These are phyloP conservation scores for Lates japonicus DNA, from an alignment of 2,797 vertebrate species.

Conservation along the genomic window DNA sequence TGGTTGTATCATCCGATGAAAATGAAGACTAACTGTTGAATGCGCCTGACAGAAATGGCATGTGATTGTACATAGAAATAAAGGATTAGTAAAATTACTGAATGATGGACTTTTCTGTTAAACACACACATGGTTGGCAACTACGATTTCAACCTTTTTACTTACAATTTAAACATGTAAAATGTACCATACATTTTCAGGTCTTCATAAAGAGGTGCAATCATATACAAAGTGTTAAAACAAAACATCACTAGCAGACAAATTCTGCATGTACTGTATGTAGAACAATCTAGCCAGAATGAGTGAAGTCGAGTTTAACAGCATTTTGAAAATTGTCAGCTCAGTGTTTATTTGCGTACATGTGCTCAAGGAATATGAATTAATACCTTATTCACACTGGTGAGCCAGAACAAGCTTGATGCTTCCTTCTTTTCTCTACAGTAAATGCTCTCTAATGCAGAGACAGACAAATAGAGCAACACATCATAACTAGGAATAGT, in stretches of 20 bases:
- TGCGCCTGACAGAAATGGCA: conserved; percentile 5
- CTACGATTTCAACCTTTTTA: conserved; percentile 44
- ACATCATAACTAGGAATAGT: not conserved
- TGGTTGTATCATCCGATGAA: not conserved
- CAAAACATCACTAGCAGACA: conserved; percentile 8
- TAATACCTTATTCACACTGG: not conserved
- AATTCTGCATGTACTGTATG: conserved; percentile 14
- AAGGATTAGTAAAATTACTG: not conserved
- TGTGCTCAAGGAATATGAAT: not conserved
- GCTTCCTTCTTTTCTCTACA: not conserved
- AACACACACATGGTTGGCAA: conserved; percentile 2
- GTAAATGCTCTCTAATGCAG: not conserved
- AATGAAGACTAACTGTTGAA: conserved; percentile 34
- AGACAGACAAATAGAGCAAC: conserved; percentile 1
- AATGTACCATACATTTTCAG: conserved; percentile 44
- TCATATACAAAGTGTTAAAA: conserved; percentile 39
- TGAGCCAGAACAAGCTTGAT: conserved; percentile 20
- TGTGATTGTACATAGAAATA: conserved; percentile 32
- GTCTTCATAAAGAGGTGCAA: conserved; percentile 30
- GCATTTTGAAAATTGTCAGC: not conserved
- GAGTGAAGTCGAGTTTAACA: not conserved
- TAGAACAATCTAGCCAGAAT: not conserved
- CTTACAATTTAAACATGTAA: conserved; percentile 50
- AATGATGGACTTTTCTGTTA: not conserved
- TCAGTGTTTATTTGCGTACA: not conserved